phyloP scores from a whole-genome alignment of 2,797 vertebrate genomes.

The Yasuhikotakia modesta region DNA sequence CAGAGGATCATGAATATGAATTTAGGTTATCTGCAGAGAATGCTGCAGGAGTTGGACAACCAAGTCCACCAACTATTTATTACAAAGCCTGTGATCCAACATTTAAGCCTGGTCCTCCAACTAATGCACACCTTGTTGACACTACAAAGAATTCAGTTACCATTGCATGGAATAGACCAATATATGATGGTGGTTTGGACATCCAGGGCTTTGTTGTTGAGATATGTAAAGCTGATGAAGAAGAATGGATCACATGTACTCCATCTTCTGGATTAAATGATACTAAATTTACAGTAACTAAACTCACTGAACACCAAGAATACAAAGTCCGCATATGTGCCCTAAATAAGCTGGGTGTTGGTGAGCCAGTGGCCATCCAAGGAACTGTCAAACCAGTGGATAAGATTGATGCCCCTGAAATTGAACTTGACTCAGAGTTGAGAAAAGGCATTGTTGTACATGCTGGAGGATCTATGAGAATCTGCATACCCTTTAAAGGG shows the following conservation, averaged over 20 bases:
- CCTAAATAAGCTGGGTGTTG: constrained; percentile 92
- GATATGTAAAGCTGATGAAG: constrained; percentile 94
- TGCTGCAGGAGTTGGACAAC: constrained; percentile 89
- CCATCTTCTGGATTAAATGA: constrained; percentile 85
- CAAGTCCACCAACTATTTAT: constrained; percentile 86
- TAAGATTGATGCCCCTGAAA: constrained; percentile 91
- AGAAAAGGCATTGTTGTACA: constrained; percentile 93
- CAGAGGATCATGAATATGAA: constrained; percentile 97
- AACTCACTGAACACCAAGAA: constrained; percentile 93
- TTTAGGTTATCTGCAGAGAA: constrained; percentile 97
- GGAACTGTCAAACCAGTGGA: constrained; percentile 91
- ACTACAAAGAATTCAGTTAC: constrained; percentile 86
- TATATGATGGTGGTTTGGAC: constrained; percentile 96
- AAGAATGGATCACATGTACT: constrained; percentile 93
- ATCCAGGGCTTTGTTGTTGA: constrained; percentile 94
- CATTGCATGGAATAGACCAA: constrained; percentile 91
- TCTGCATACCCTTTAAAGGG: constrained; percentile 93
- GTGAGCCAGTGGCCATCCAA: constrained; percentile 87
- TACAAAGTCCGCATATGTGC: constrained; percentile 95
- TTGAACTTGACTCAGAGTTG: constrained; percentile 92
- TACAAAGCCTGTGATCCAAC: constrained; percentile 94
- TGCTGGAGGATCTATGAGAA: constrained; percentile 90
- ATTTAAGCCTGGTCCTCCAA: constrained; percentile 93
- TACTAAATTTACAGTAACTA: constrained; percentile 89
- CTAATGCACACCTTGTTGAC: constrained; percentile 86